Evolutionary conservation across 2,888 invertebrate species (phyloP), one percentile per base, ranked within the genome.

Genomic region (Microplitis manilae): DNA sequence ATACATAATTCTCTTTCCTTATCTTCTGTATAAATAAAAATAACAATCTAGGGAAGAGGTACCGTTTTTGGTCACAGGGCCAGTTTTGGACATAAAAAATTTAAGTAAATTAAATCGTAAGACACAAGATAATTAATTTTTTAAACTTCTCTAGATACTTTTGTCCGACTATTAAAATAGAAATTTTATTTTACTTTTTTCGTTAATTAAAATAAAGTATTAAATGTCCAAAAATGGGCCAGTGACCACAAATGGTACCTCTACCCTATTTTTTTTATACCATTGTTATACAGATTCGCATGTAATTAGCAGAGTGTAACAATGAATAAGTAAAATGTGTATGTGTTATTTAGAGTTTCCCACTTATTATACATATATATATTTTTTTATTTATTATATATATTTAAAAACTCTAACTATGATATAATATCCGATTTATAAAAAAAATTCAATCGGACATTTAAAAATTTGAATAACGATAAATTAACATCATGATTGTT

Each of bases 21-120:
- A 85, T 85, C 82, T 82, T 83, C 81, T 84, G 83, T 85, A 86
- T 86, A 87, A 85, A 87, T 88, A 87, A 87, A 87, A 87, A 87
- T 88, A 87, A 87, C 85, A 86, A 85, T 86, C 85, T 85, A 30
- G 30, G 30, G 30, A 4, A 30, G 30, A 30, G 30, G 30, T 30
- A 30, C 30, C 30, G 30, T 30, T 30, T 30, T 30, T 30, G 30
- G 30, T 4, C 2, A 30, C 30, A 30, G 30, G 2, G 30, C 30
- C 30, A 30, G 30, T 30, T 30, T 30, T 30, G 30, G 4, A 30
- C 30, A 30, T 30, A 30, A 30, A 30, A 30, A 30, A 2, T 30
- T 30, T 30, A 30, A 30, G 2, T 30, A 30, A 30, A 30, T 30
- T 30, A 30, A 30, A 4, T 30, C 2, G 30, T 30, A 30, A 30